phyloP scores from a whole-genome alignment of 2,113 vertebrate genomes.

The Callipepla squamata region DNA sequence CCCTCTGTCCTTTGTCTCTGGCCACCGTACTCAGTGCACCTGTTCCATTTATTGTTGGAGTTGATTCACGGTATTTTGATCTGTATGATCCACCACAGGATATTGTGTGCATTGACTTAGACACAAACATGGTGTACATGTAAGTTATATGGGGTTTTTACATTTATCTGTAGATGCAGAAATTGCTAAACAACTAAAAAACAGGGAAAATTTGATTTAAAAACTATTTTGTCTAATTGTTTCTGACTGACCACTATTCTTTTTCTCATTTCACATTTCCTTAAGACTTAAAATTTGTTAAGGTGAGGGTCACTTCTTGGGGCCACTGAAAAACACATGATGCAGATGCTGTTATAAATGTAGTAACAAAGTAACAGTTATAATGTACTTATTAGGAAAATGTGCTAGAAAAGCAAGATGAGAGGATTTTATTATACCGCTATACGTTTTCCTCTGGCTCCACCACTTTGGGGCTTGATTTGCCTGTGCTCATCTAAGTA shows the following conservation, averaged over 20 bases:
- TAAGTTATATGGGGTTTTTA: constrained; percentile 75
- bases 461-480: not conserved
- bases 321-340: not conserved
- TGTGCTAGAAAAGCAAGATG: not conserved
- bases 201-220: not conserved
- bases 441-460: not conserved
- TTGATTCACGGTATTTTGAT: constrained; percentile 98
- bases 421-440: not conserved
- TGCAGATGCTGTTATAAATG: not conserved
- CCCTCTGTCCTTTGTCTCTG: constrained; percentile 94
- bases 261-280: not conserved
- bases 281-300: not conserved
- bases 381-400: not conserved
- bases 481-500: not conserved
- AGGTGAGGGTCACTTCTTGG: not conserved
- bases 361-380: not conserved
- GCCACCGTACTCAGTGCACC: constrained; percentile 95
- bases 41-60: constrained; percentile 94
- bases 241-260: not conserved
- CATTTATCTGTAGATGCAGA: not conserved
- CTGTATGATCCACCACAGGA: constrained; percentile 96
- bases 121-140: constrained; percentile 97
- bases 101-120: constrained; percentile 97
- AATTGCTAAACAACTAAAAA: not conserved
- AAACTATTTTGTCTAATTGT: not conserved